phyloP scores from a whole-genome alignment of 92 coral and sea anemone species.

The Epizoanthus stellaris region DNA sequence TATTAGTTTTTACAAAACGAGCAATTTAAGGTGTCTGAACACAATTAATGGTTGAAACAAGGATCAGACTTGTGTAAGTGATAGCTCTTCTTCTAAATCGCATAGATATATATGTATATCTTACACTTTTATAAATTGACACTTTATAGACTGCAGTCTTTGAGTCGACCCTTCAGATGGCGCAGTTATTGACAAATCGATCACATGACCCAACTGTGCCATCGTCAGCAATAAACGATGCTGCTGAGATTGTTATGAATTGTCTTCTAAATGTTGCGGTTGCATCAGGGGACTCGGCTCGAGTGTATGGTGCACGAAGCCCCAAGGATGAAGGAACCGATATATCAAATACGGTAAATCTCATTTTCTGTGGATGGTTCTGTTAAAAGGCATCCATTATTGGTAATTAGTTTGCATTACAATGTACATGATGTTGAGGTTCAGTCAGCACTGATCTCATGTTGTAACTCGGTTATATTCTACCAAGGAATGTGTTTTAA shows the following conservation, averaged over 20 bases:
- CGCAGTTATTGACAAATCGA: background rate
- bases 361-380: too few species aligned
- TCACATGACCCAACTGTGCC: conserved; percentile 33
- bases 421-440: too few species aligned
- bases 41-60: too few species aligned
- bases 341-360: background rate
- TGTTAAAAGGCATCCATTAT: too few species aligned
- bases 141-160: background rate
- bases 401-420: too few species aligned
- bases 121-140: background rate
- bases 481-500: too few species aligned
- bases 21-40: background rate
- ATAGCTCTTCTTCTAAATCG: too few species aligned
- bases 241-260: background rate
- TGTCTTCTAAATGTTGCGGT: conserved; percentile 18
- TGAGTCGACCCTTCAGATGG: background rate
- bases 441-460: too few species aligned
- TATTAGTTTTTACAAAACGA: too few species aligned
- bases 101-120: too few species aligned
- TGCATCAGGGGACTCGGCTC: conserved; percentile 35
- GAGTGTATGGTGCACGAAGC: background rate
- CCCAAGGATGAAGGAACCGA: background rate
- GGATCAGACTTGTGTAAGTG: too few species aligned
- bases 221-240: conserved; percentile 9
- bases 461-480: too few species aligned